phyloP scores from a whole-genome alignment of 2,888 invertebrate genomes.

The Cryptus armator region DNA sequence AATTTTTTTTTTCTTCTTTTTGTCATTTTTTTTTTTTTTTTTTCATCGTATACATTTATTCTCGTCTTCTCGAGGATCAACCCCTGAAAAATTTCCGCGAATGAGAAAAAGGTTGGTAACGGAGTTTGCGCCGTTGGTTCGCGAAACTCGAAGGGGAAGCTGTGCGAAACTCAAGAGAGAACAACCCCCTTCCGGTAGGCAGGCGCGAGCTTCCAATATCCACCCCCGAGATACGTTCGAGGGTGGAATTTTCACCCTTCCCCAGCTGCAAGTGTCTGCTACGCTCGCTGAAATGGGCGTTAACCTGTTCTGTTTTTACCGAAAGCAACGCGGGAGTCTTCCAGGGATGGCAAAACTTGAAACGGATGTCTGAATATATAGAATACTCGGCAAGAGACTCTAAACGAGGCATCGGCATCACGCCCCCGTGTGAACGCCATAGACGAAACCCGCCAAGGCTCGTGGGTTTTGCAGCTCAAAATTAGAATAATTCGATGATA shows the following conservation, averaged over 20 bases:
- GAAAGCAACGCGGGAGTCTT: conserved; percentile 25
- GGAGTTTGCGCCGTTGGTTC: conserved; percentile 55
- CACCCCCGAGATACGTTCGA: conserved; percentile 27
- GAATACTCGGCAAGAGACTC: conserved; percentile 47
- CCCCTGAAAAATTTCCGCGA: conserved; percentile 41
- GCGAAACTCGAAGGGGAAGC: conserved; percentile 14
- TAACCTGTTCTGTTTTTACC: conserved; percentile 44
- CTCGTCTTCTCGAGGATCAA: background rate
- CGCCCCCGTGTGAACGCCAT: conserved; percentile 45
- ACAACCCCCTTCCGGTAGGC: conserved; percentile 43
- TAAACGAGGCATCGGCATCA: conserved; percentile 47
- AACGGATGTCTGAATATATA: background rate
- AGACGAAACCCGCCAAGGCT: conserved; percentile 50
- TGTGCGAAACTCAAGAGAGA: conserved; percentile 46
- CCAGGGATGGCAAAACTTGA: conserved; percentile 46
- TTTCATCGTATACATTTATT: background rate
- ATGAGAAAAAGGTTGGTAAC: conserved; percentile 39
- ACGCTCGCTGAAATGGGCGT: conserved; percentile 50
- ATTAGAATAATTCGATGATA: conserved; percentile 85
- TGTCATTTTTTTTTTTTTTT: conserved; percentile 20
- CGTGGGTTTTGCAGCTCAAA: conserved; percentile 81
- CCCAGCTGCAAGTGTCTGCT: conserved; percentile 2
- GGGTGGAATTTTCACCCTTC: conserved; percentile 41
- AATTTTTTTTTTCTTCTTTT: conserved; percentile 22
- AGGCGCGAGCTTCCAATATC: conserved; percentile 35